A percentile compares a stretch with the other conserved stretches of the same genome.
These are phyloP conservation scores for Platysternon megacephalum DNA, from an alignment of 2,113 vertebrate species.

Conservation along the genomic window DNA sequence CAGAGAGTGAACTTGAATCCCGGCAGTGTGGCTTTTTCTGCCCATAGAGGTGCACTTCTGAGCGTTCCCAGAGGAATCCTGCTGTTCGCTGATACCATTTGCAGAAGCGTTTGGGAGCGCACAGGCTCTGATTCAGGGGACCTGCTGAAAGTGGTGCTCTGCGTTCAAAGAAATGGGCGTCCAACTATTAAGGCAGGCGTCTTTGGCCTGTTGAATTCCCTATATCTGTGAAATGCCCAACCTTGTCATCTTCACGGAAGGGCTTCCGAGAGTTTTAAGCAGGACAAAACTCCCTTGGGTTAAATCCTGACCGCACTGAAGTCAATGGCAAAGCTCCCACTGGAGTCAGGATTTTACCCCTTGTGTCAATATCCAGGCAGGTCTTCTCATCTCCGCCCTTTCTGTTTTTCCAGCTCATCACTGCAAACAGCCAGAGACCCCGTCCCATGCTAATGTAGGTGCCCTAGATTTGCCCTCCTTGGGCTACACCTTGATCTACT, in stretches of 20 bases:
- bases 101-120: neutral
- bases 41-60: neutral
- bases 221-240: neutral
- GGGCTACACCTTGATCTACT: conserved; percentile 97
- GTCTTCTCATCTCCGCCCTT: neutral
- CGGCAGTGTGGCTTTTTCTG: neutral
- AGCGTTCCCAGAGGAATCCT: neutral
- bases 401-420: conserved; percentile 86
- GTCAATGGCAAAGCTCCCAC: accelerated
- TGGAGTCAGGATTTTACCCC: no score
- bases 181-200: accelerated
- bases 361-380: no score
- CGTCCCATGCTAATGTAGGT: conserved; percentile 90
- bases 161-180: neutral
- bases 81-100: neutral
- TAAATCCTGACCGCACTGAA: neutral
- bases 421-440: conserved; percentile 94
- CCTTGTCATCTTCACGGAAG: neutral
- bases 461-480: conserved; percentile 95
- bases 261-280: neutral
- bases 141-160: neutral
- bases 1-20: neutral
- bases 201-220: neutral
- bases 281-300: neutral
- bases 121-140: accelerated